Evolutionary conservation across 2,797 vertebrate genomes (phyloP).

Genomic region (Lacerta agilis): DNA sequence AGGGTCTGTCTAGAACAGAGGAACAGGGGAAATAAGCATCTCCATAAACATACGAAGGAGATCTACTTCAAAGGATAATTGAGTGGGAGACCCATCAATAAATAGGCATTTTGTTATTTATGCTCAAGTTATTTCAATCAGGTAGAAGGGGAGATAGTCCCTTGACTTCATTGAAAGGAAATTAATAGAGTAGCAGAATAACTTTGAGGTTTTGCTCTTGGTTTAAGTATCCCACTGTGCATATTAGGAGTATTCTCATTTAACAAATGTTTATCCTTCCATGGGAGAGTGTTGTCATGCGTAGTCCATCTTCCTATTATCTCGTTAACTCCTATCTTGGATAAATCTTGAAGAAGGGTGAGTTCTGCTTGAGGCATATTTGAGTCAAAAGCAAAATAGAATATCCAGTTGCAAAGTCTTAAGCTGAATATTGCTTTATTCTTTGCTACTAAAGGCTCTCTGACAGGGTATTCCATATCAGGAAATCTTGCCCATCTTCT

Average conservation of each 20-base stretch:
- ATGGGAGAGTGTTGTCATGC: constrained; percentile 1
- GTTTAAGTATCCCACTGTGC: constrained; percentile 30
- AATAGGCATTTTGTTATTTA: constrained; percentile 31
- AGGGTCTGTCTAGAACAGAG: background rate
- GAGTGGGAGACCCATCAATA: fast-evolving
- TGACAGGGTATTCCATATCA: background rate
- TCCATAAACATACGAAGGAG: background rate
- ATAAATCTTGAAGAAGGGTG: background rate
- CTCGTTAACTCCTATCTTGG: background rate
- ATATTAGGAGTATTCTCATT: constrained; percentile 20
- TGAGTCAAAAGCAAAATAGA: background rate
- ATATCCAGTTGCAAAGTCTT: background rate
- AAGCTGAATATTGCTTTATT: background rate
- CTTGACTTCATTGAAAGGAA: constrained; percentile 25
- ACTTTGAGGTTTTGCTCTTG: constrained; percentile 24
- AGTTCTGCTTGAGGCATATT: background rate
- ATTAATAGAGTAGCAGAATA: constrained; percentile 30
- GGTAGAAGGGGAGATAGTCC: background rate
- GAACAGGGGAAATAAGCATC: constrained; percentile 26
- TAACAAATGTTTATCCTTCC: constrained; percentile 24
- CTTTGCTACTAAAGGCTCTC: background rate
- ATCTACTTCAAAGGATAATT: background rate
- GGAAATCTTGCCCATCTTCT: background rate
- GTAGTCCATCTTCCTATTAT: background rate
- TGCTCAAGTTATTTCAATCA: constrained; percentile 48